These are phyloP conservation scores for Drosophila chauvacae DNA, from an alignment of 1,140 invertebrate species.

Conservation along the genomic window DNA sequence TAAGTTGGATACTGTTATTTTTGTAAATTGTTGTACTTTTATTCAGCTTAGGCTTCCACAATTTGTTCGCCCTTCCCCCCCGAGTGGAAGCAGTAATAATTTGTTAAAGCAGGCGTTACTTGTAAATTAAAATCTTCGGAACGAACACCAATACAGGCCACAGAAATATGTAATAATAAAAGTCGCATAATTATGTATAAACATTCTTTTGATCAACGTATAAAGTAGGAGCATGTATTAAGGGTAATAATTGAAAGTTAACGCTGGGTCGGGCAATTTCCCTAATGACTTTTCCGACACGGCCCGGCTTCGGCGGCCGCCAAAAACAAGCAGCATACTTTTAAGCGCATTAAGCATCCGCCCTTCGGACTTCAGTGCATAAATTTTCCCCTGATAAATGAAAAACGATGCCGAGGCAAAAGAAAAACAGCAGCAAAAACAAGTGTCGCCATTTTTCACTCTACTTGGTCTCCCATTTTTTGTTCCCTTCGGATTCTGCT, in stretches of 20 bases:
- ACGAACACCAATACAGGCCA: conserved; percentile 5
- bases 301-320: background rate
- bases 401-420: conserved; percentile 60
- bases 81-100: conserved; percentile 5
- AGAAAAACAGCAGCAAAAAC: conserved; percentile 46
- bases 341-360: conserved; percentile 72
- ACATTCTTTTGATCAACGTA: conserved; percentile 25
- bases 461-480: conserved; percentile 27
- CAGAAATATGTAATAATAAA: conserved; percentile 59
- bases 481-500: conserved; percentile 34
- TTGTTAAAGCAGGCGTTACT: conserved; percentile 9
- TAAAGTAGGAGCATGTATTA: background rate
- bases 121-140: conserved; percentile 29
- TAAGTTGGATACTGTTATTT: conserved; percentile 54
- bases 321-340: conserved; percentile 52
- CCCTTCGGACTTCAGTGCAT: conserved; percentile 59
- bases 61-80: background rate
- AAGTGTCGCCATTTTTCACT: conserved; percentile 71
- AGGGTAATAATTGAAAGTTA: conserved; percentile 54
- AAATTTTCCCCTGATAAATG: conserved; percentile 71
- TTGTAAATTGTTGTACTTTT: conserved; percentile 55
- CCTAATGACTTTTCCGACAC: conserved; percentile 67
- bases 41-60: conserved; percentile 26
- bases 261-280: conserved; percentile 59
- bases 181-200: conserved; percentile 48